Evolutionary conservation across 1,140 invertebrate genomes (phyloP), one percentile per base, ranked within the genome.

Genomic region (Drosophila bocki): DNA sequence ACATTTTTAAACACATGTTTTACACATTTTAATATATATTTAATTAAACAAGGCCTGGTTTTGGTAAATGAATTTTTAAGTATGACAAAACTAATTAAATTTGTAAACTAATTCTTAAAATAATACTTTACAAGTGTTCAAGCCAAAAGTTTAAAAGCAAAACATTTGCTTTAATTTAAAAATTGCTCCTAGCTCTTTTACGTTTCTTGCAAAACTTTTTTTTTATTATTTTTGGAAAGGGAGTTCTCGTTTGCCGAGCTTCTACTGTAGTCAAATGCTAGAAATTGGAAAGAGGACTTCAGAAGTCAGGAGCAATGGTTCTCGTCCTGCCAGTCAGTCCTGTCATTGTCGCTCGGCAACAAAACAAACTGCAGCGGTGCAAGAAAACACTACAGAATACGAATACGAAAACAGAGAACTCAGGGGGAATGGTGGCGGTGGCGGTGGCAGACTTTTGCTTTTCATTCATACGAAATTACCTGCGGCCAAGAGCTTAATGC

Each of bases 381-480:
- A 78, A 78, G 75, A 71, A 78, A 78, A 78, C 75, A 77, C 62
- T 70, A 70, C 64, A 70, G 70, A 80, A 35, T 61, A 63, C 78
- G 57, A 80, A 79, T 62, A 45, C 58, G 58, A 69, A 79, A 79
- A 60, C 60, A 58, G 64, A 44, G 47, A 6, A 29, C 47, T 64
- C 39, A 32, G 45, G 12, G 32, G 45, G 35, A 13, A 42, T 22
- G 48, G 19, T 26, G 47, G 12, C 15, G 12, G 22, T 11, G 13
- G 33, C 19, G 48, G 48, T 56, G 72, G 51, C 70, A 70, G 84
- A 85, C 81, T 90, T 79, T 85, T 90, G 85, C 86, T 86, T 90
- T 90, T 90, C 85, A 90, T 90, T 90, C 85, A 90, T 90, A 90
- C 63, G 86, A 90, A 90, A 90, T 90, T 90, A 90, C 85, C 85